phyloP scores from a whole-genome alignment of 2,797 vertebrate genomes.

The Coluber constrictor region DNA sequence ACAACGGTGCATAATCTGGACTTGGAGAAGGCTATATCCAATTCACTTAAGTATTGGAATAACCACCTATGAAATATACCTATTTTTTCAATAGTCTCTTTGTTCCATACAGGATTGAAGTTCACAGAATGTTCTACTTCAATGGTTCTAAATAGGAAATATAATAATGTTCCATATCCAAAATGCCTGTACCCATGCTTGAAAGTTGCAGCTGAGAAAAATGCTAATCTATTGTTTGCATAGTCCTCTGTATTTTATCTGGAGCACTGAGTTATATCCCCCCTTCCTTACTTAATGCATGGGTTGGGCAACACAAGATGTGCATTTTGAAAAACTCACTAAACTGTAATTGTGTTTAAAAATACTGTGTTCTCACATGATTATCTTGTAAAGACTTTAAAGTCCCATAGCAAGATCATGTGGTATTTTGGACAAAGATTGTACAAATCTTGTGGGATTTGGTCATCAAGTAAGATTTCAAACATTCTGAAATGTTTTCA shows the following conservation, averaged over 20 bases:
- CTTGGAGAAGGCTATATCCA: not conserved
- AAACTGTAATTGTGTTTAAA: not conserved
- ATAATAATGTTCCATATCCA: not conserved
- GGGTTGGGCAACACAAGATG: not conserved
- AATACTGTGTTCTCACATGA: not conserved
- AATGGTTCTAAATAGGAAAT: not conserved
- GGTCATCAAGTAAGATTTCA: not conserved
- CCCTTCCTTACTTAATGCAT: not conserved
- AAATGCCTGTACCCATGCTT: not conserved
- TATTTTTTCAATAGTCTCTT: not conserved
- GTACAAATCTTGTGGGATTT: not conserved
- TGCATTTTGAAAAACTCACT: not conserved
- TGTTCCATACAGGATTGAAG: not conserved
- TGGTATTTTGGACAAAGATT: not conserved
- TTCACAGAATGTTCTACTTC: not conserved
- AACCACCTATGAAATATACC: not conserved
- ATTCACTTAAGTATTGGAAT: not conserved
- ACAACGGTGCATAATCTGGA: not conserved
- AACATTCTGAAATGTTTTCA: not conserved
- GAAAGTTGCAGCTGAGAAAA: not conserved
- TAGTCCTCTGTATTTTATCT: not conserved
- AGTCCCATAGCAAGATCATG: not conserved
- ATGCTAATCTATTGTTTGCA: not conserved
- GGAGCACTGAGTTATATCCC: not conserved
- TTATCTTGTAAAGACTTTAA: not conserved